These are phyloP conservation scores for Bucorvus abyssinicus DNA, from an alignment of 2,797 vertebrate species.

Conservation along the genomic window DNA sequence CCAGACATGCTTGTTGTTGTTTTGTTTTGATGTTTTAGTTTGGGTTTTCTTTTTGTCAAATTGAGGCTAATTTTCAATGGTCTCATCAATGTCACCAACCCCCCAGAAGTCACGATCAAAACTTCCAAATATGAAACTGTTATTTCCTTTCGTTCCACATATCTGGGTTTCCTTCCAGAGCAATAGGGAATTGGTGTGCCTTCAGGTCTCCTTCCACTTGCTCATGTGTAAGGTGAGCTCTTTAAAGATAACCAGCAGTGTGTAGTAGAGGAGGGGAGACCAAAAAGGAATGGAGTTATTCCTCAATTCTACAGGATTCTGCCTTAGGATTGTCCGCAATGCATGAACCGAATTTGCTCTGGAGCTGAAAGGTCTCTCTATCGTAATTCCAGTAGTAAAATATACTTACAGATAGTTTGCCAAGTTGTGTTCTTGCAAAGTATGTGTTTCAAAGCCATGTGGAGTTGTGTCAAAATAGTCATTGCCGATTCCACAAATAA, in stretches of 20 bases:
- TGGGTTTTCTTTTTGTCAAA: background rate
- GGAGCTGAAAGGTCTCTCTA: background rate
- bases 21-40: background rate
- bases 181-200: background rate
- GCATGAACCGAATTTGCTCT: background rate
- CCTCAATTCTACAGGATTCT: background rate
- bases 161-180: background rate
- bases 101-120: background rate
- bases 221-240: background rate
- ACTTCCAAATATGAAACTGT: background rate
- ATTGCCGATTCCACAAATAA: conserved; percentile 98
- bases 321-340: background rate
- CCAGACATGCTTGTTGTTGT: background rate
- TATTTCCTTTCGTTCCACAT: background rate
- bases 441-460: conserved; percentile 98
- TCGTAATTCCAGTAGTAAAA: background rate
- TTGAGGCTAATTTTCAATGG: background rate
- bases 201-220: background rate
- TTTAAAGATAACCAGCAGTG: background rate
- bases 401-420: conserved; percentile 98
- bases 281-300: background rate
- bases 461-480: conserved; percentile 98
- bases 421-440: conserved; percentile 98
- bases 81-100: background rate
- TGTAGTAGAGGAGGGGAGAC: background rate